These are phyloP conservation scores for Monoplex corrugatus DNA, from an alignment of 2,888 invertebrate species.

Conservation along the genomic window DNA sequence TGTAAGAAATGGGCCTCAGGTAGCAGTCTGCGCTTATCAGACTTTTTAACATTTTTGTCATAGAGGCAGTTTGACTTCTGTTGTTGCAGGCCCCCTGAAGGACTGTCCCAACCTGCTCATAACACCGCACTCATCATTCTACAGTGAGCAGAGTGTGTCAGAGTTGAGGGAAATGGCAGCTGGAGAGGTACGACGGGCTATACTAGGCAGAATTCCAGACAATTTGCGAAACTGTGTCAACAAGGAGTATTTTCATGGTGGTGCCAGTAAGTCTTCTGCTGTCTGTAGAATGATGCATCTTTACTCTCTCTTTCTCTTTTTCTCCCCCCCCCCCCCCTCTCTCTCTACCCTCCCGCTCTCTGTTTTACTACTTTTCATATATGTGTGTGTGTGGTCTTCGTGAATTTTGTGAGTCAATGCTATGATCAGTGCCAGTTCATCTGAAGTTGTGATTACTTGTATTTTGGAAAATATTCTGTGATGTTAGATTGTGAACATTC, in stretches of 20 bases:
- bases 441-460: too few species aligned
- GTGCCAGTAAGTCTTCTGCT: constrained; percentile 53
- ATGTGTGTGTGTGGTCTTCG: too few species aligned
- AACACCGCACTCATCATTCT: constrained; percentile 99
- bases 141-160: constrained; percentile 98
- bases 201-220: constrained; percentile 98
- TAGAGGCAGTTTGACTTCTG: not conserved
- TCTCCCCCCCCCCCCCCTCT: not conserved
- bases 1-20: too few species aligned
- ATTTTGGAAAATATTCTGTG: too few species aligned
- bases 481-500: too few species aligned
- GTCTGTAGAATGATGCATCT: not conserved
- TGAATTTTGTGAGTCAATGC: too few species aligned
- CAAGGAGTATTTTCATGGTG: constrained; percentile 86
- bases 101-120: constrained; percentile 98
- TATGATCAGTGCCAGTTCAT: too few species aligned
- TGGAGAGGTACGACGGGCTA: constrained; percentile 98
- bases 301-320: not conserved
- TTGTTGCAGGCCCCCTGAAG: constrained; percentile 91
- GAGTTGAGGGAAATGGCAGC: constrained; percentile 99
- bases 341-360: not conserved
- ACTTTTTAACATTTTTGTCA: too few species aligned
- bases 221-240: constrained; percentile 99
- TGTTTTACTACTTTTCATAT: too few species aligned
- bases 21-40: too few species aligned